A percentile compares a stretch with the other conserved stretches of the same genome.
Conservation (phyloP, 35 echinoderm and acorn worm species). For the Amphiura filiformis region DNA sequence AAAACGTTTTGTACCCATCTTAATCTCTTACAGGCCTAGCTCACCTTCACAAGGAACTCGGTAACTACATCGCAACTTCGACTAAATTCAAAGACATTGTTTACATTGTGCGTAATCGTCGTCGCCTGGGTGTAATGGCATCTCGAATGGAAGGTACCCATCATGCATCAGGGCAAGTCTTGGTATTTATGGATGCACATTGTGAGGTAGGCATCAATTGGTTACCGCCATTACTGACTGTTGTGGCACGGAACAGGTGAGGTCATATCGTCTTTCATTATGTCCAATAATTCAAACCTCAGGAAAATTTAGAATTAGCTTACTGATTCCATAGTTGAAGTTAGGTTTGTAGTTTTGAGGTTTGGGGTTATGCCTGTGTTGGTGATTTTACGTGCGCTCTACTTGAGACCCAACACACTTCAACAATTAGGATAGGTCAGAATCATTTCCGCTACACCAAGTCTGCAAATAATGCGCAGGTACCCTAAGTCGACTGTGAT, state of each 20-base stretch:
- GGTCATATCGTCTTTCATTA: not conserved
- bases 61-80: conserved; percentile 36
- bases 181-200: conserved; percentile 84
- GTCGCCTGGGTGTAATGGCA: conserved; percentile 53
- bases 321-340: not conserved
- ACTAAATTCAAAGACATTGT: conserved; percentile 12
- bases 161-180: conserved; percentile 44
- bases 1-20: too few species aligned
- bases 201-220: conserved; percentile 74
- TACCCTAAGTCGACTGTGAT: too few species aligned
- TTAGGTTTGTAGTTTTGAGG: too few species aligned
- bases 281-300: not conserved
- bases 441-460: too few species aligned
- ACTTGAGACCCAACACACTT: too few species aligned
- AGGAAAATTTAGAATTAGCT: not conserved
- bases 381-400: too few species aligned
- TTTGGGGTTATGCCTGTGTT: too few species aligned
- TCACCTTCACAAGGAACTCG: conserved; percentile 40
- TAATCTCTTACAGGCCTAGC: too few species aligned
- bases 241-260: conserved; percentile 40
- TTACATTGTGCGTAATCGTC: conserved; percentile 38
- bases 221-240: conserved; percentile 66
- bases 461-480: too few species aligned
- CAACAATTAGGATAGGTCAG: too few species aligned
- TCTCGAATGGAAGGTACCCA: conserved; percentile 52